Base-by-base conservation (phyloP, 2,113 vertebrate genomes). In the Amazona vittata region DNA sequence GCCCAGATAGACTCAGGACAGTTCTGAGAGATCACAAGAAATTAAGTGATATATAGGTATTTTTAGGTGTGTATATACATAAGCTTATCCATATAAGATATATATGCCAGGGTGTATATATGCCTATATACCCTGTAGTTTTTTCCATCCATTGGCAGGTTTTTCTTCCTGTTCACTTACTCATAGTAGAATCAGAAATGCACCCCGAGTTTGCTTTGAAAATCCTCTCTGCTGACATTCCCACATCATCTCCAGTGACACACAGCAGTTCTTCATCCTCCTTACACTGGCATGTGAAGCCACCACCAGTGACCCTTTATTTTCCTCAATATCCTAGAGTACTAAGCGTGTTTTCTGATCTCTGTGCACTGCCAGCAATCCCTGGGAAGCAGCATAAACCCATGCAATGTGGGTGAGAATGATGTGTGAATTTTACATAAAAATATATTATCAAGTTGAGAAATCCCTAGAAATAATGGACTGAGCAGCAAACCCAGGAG, bases 71-170 rank as follows among this genome's bases (percentile, higher is more conserved):
- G 24, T 33, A 57, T 33, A 57, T n/a, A 57, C 9, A 12, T 21
- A 57, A 20, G 55, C 31, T 19, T 57, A n/a, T 57, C 21, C 19
- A 14, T 21, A 9, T n/a, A 21, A 57, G 31, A 21, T 9, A 21
- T 33, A 57, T 57, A n/a, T n/a, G 8, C 19, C 19, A 57, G 31
- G 8, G 19, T 33, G n/a, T 33, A 57, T 33, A 57, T 33, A 57
- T 57, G 31, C 19, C 20, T 57, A n/a, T n/a, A 20, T 21, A 4
- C 26, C 15, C 7, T 83, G 52, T 35, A 9, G 5, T 44, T 76
- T 39, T 52, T 46, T 4, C 24, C 26, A 4, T 52, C 1, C 6
- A 31, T 46, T 2, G 2, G 5, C 46, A 71, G 19, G 0, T 53
- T 77, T 89, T 79, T n/a, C 16, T 50, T 78, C n/a, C 26, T 71